Percentiles rank a stretch among this genome's conserved stretches.
These are phyloP conservation scores for Menura novaehollandiae DNA, from an alignment of 2,113 vertebrate genomes.

Conservation along the genomic window DNA sequence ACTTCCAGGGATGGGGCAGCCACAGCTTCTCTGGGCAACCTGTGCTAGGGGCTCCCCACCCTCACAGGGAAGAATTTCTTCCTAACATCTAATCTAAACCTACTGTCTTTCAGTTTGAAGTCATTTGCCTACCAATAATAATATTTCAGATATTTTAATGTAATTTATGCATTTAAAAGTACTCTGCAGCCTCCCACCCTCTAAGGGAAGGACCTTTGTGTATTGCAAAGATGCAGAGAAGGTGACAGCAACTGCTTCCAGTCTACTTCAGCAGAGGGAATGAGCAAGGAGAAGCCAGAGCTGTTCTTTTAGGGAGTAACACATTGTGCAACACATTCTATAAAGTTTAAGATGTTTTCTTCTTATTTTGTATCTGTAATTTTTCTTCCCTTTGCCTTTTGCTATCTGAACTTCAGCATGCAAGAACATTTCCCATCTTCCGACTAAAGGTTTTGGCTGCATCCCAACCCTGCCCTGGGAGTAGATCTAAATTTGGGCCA, in stretches of 20 bases:
- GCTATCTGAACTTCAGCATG: not conserved
- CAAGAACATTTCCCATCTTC: not conserved
- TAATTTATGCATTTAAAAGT: not conserved
- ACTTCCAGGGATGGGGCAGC: not conserved
- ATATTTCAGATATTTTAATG: not conserved
- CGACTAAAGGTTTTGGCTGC: not conserved
- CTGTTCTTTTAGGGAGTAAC: not conserved
- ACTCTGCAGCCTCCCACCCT: not conserved
- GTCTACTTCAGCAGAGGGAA: not conserved
- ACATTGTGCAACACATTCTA: not conserved
- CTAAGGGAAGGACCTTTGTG: not conserved
- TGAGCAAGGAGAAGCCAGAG: not conserved
- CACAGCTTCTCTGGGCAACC: not conserved
- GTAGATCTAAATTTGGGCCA: not conserved
- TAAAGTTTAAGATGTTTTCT: not conserved
- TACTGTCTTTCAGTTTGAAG: not conserved
- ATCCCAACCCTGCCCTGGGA: not conserved
- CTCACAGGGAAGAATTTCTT: not conserved
- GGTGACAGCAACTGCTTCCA: not conserved
- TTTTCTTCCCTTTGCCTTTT: not conserved
- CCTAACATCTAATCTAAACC: not conserved
- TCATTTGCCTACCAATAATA: not conserved
- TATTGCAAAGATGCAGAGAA: not conserved
- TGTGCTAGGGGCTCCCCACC: not conserved
- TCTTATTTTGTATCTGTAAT: not conserved